Evolutionary conservation across 2,113 vertebrate species (phyloP).

Genomic region (Abramis brama): DNA sequence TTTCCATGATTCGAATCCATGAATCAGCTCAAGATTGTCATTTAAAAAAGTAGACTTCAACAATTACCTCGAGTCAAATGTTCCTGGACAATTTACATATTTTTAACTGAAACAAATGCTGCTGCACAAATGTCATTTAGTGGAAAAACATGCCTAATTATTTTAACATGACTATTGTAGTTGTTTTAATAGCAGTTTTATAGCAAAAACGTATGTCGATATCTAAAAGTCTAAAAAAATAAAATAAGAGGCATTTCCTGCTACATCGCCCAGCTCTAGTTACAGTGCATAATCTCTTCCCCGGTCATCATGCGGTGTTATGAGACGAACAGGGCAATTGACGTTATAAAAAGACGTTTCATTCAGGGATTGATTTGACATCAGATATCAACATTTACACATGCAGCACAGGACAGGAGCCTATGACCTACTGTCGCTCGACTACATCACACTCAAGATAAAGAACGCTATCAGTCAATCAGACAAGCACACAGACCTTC

Average conservation of each 20-base stretch:
- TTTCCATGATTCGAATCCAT: not conserved
- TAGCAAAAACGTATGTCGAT: not conserved
- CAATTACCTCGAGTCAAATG: not conserved
- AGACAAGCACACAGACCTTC: slow-evolving; percentile 34
- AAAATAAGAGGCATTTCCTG: not conserved
- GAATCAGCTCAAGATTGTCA: not conserved
- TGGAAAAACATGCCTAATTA: not conserved
- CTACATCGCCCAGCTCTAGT: slow-evolving; percentile 36
- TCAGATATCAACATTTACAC: slow-evolving; percentile 52
- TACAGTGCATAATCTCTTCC: slow-evolving; percentile 38
- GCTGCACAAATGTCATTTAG: too few species aligned
- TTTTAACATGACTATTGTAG: not conserved
- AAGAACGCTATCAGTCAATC: slow-evolving; percentile 14
- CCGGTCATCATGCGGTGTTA: slow-evolving; percentile 10
- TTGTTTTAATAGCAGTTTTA: not conserved
- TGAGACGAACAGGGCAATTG: slow-evolving; percentile 16
- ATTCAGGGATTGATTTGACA: slow-evolving; percentile 46
- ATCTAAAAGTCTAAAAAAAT: not conserved
- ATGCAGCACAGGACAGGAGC: slow-evolving; percentile 54
- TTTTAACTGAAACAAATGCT: not conserved
- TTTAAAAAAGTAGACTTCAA: not conserved
- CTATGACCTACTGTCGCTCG: slow-evolving; percentile 25
- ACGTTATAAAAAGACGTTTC: slow-evolving; percentile 44
- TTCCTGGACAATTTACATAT: not conserved
- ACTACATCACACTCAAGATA: slow-evolving; percentile 51